Conservation (phyloP, 2,797 vertebrate species). For the Galago senegalensis region DNA sequence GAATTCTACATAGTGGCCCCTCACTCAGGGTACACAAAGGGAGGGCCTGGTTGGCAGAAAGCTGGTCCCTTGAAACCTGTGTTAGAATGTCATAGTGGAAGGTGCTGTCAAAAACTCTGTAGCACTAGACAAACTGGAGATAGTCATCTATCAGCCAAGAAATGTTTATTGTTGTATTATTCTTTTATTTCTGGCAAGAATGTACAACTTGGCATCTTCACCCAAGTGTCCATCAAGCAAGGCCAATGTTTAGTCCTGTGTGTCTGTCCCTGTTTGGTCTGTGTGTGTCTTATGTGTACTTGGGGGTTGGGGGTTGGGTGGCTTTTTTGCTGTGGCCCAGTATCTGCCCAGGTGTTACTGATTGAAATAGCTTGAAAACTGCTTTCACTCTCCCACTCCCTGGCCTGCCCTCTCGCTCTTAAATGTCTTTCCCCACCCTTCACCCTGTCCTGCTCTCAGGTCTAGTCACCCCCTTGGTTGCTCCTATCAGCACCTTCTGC, state of each 20-base stretch:
- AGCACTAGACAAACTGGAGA: constrained; percentile 55
- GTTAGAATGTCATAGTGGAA: constrained; percentile 31
- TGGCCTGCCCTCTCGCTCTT: not conserved
- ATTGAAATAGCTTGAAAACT: constrained; percentile 47
- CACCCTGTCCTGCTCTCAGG: not conserved
- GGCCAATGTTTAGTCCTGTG: not conserved
- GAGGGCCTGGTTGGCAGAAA: not conserved
- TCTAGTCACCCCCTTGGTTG: constrained; percentile 1
- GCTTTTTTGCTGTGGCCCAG: not conserved
- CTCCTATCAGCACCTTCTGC: constrained; percentile 64
- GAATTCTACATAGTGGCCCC: not conserved
- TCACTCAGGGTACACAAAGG: not conserved
- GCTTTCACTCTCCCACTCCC: not conserved
- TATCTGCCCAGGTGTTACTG: constrained; percentile 1
- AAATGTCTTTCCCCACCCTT: not conserved
- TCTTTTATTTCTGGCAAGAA: constrained; percentile 76
- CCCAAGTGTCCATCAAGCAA: not conserved
- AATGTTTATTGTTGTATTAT: constrained; percentile 67
- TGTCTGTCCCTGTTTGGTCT: constrained; percentile 5
- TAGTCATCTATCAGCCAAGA: constrained; percentile 57
- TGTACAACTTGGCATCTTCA: constrained; percentile 65
- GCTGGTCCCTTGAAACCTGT: constrained; percentile 39
- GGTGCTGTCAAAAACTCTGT: constrained; percentile 36
- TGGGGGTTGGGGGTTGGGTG: not conserved
- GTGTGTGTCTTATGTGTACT: not conserved